These are phyloP conservation scores for Isurus oxyrinchus DNA, from an alignment of 2,113 vertebrate species.

Conservation along the genomic window DNA sequence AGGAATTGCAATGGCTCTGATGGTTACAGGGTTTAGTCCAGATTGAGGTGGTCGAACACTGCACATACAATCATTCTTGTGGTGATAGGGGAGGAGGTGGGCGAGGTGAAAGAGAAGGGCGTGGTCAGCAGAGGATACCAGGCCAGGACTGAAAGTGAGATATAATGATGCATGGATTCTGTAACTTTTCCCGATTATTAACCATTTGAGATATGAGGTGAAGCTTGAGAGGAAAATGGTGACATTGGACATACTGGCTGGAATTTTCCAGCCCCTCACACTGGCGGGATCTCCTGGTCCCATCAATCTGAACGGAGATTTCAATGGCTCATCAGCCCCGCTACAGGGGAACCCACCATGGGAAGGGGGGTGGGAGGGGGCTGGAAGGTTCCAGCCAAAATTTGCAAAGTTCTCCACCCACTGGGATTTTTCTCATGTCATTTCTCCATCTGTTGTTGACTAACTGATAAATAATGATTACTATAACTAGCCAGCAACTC, in stretches of 20 bases:
- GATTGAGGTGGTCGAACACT: background rate
- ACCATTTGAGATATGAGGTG: background rate
- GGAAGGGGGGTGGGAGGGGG: no score
- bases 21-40: background rate
- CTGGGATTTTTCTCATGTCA: background rate
- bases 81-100: background rate
- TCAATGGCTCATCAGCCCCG: no score
- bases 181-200: background rate
- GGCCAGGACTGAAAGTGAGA: background rate
- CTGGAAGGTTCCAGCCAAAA: no score
- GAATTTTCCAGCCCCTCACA: no score
- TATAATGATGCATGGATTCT: background rate
- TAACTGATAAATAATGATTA: background rate
- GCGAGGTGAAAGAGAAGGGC: background rate
- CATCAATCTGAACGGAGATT: no score
- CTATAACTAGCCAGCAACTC: background rate
- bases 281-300: no score
- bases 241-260: background rate
- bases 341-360: no score
- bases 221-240: background rate
- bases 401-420: background rate
- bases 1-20: background rate
- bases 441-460: background rate
- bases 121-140: background rate
- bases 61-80: background rate